A percentile compares a stretch with the other conserved stretches of the same genome.
phyloP scores from a whole-genome alignment of 2,113 vertebrate genomes.

The Lepus timidus region DNA sequence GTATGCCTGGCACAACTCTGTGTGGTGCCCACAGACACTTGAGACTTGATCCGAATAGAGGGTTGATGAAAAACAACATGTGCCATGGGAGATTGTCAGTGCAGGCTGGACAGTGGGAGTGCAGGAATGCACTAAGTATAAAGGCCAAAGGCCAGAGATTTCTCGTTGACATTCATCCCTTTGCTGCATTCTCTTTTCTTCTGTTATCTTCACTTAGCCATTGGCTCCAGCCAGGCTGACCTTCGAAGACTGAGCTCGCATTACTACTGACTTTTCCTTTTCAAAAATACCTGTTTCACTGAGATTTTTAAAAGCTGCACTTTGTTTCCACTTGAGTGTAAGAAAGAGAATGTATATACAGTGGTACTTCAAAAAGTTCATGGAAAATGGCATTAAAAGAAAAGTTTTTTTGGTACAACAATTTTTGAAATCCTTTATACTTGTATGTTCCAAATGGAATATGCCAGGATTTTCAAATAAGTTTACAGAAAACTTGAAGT shows the following conservation, averaged over 20 bases:
- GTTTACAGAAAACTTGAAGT: not conserved
- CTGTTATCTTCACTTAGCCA: not conserved
- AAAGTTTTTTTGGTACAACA: too few species aligned
- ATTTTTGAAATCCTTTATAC: too few species aligned
- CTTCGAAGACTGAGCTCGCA: not conserved
- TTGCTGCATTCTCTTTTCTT: not conserved
- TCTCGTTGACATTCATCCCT: slow-evolving; percentile 29
- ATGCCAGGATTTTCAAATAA: not conserved
- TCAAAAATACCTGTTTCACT: not conserved
- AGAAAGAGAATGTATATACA: not conserved
- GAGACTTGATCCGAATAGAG: not conserved
- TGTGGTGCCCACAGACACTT: too few species aligned
- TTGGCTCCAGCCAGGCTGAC: not conserved
- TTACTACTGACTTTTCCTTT: not conserved
- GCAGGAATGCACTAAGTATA: not conserved
- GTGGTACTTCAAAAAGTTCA: too few species aligned
- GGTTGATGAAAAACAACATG: not conserved
- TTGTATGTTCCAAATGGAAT: not conserved
- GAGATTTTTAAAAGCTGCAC: not conserved
- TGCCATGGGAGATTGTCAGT: not conserved
- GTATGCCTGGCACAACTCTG: too few species aligned
- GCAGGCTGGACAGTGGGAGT: not conserved
- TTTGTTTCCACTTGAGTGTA: slow-evolving; percentile 31
- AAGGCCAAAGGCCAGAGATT: not conserved
- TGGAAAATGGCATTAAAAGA: too few species aligned